Evolutionary conservation across 1,140 invertebrate genomes (phyloP).

Genomic region (Hydropsyche tenuis): DNA sequence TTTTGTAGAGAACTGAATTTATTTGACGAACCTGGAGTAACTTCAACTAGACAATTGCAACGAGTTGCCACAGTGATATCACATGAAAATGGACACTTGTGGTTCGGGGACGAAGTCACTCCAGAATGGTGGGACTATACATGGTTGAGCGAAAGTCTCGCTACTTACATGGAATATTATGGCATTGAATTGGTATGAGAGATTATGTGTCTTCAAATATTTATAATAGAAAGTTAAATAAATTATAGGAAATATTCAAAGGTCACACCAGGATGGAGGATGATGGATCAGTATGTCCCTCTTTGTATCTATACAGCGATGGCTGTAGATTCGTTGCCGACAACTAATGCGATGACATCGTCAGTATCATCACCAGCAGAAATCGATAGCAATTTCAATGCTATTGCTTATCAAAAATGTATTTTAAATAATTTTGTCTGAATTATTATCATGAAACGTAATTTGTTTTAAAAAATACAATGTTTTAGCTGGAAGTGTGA

Average conservation of each 20-base stretch:
- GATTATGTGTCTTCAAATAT: neutral
- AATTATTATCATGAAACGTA: neutral
- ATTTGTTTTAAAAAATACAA: neutral
- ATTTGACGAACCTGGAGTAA: conserved; percentile 54
- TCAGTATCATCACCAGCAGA: conserved; percentile 73
- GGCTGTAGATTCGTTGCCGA: conserved; percentile 68
- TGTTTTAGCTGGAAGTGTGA: conserved; percentile 63
- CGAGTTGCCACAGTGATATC: conserved; percentile 62
- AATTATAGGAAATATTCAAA: conserved; percentile 18
- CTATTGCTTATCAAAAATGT: conserved; percentile 72
- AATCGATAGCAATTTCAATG: conserved; percentile 80
- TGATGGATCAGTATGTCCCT: conserved; percentile 82
- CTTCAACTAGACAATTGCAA: conserved; percentile 58
- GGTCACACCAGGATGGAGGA: conserved; percentile 66
- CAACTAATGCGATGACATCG: conserved; percentile 78
- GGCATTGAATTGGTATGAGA: conserved; percentile 57
- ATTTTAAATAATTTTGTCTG: neutral
- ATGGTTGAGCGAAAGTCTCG: conserved; percentile 76
- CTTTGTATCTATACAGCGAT: conserved; percentile 72
- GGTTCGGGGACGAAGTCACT: conserved; percentile 76
- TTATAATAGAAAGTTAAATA: neutral
- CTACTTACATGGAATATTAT: conserved; percentile 65
- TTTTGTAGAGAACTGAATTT: conserved; percentile 57
- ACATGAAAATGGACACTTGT: conserved; percentile 72
- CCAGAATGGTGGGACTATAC: conserved; percentile 61